Conservation (phyloP, 2,797 vertebrate species). For the Buceros bicornis region DNA sequence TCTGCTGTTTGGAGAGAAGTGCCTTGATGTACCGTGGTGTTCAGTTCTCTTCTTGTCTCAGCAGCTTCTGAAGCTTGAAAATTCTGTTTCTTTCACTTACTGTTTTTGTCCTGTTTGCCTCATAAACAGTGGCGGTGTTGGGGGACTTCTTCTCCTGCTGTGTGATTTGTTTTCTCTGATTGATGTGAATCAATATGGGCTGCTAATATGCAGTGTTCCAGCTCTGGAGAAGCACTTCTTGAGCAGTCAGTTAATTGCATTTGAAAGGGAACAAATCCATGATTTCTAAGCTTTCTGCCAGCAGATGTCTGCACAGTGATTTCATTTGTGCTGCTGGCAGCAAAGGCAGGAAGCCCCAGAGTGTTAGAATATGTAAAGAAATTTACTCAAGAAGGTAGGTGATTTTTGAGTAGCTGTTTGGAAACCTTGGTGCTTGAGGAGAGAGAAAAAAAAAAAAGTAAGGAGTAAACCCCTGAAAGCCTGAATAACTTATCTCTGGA, state of each 20-base stretch:
- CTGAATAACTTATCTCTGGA: background rate
- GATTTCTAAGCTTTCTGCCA: conserved; percentile 47
- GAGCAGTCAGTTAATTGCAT: conserved; percentile 60
- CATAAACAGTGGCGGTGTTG: background rate
- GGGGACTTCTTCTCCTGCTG: background rate
- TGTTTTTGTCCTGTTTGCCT: conserved; percentile 28
- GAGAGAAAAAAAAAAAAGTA: background rate
- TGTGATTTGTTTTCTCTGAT: conserved; percentile 56
- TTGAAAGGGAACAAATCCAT: conserved; percentile 67
- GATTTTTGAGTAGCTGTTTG: conserved; percentile 49
- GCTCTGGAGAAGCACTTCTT: conserved; percentile 25
- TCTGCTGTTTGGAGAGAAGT: background rate
- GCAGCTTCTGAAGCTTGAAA: conserved; percentile 30
- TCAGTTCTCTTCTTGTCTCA: conserved; percentile 17
- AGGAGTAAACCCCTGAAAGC: background rate
- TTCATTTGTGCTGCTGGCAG: conserved; percentile 47
- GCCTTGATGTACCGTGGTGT: background rate
- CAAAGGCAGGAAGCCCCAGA: conserved; percentile 5
- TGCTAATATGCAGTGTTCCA: background rate
- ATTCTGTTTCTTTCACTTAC: background rate
- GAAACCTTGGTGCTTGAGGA: background rate
- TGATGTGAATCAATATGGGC: conserved; percentile 22
- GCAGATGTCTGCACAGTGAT: conserved; percentile 41
- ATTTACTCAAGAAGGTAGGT: conserved; percentile 30
- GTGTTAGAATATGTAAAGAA: conserved; percentile 31